phyloP scores from a whole-genome alignment of 2,113 vertebrate genomes.

The Felis chaus region DNA sequence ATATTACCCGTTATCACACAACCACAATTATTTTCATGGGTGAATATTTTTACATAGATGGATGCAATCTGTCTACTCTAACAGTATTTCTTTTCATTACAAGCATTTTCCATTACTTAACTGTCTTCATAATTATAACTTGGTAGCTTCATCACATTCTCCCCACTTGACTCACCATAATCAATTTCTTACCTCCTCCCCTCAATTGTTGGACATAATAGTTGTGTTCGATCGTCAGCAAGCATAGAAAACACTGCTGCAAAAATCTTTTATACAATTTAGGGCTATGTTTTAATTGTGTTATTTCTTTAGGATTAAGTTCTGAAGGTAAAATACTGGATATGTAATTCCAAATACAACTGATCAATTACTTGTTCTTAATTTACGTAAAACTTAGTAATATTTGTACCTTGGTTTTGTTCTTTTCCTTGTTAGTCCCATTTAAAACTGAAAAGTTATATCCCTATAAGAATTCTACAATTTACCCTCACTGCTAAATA shows the following conservation, averaged over 20 bases:
- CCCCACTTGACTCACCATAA: neutral
- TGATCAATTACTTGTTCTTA: neutral
- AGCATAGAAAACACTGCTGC: neutral
- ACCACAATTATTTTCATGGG: neutral
- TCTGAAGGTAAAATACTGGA: neutral
- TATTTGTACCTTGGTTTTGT: neutral
- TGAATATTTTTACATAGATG: neutral
- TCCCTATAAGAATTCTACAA: neutral
- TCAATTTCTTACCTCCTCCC: neutral
- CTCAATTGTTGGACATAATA: neutral
- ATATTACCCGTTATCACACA: neutral
- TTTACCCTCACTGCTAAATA: neutral
- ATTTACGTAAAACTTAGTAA: neutral
- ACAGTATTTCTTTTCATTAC: neutral
- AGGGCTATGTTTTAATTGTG: neutral
- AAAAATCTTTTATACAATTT: neutral
- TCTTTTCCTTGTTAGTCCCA: neutral
- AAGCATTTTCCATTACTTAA: neutral
- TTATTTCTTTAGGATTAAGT: neutral
- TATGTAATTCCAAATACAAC: neutral
- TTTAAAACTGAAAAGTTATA: neutral
- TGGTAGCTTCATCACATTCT: neutral
- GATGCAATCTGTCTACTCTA: neutral
- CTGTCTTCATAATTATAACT: neutral
- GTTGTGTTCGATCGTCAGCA: neutral